Evolutionary conservation across 2,113 vertebrate genomes (phyloP), one percentile per base, ranked within the genome.

Genomic region (Pteronura brasiliensis): DNA sequence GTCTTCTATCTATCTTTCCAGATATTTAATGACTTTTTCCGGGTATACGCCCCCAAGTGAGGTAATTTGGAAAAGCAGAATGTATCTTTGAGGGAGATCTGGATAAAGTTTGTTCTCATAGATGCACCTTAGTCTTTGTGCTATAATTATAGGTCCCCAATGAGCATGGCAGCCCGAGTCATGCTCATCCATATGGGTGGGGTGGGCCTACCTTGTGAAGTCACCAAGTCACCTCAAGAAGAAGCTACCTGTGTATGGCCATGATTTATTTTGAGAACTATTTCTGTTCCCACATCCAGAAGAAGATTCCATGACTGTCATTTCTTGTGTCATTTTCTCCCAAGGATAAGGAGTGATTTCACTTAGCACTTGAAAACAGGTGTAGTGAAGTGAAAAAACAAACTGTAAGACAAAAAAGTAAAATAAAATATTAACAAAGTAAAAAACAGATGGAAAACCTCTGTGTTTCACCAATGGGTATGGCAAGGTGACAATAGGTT

Each of bases 331-430:
- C 88, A 97, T 97, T 98, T 88, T 98, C 93, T 97, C 71, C 93
- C 31, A 92, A 47, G 42, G 94, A 87, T 86, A 94, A 97, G 36
- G 79, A 98, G 77, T 95, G 95, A 94, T 74, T 96, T 97, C 61
- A 79, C 21, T 79, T 65, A 82, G n/a, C 47, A 57, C 89, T 98
- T 98, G 95, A 98, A 98, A 98, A 96, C 97, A 99, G 97, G 97
- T 98, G 97, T 88, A 98, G 95, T 63, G 8, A 59, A 57, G 42
- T 79, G 71, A 97, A 95, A 27, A 97, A 98, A 96, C 14, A 98
- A 98, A 94, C 74, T 72, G 8, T 94, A 65, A 63, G 4, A 31
- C 31, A 31, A 13, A 55, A 81, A 93, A 85, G 14, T 49, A 83
- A 63, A 44, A 74, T 31, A 72, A 55, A 92, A 92, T 85, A 92